These are phyloP conservation scores for Spilogale gracilis DNA, from an alignment of 2,113 vertebrate species.

Conservation along the genomic window DNA sequence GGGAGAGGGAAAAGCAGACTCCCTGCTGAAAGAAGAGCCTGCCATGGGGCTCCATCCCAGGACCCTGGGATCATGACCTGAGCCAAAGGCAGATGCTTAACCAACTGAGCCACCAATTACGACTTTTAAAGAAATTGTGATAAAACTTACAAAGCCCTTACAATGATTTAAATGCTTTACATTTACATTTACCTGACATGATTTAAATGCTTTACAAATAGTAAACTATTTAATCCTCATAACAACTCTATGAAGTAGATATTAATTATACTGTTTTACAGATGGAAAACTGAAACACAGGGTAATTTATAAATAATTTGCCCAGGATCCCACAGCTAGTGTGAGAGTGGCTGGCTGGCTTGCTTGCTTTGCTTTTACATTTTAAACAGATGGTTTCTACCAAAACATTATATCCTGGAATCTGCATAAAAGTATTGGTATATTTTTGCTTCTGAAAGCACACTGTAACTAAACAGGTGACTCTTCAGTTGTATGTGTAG, in stretches of 20 bases:
- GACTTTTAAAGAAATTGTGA: not conserved
- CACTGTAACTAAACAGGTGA: not conserved
- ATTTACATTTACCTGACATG: not conserved
- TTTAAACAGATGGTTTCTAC: not conserved
- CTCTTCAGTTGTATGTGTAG: not conserved
- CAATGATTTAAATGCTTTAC: not conserved
- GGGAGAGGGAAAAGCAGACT: too few relatives aligned
- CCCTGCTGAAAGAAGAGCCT: too few relatives aligned
- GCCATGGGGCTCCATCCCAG: too few relatives aligned
- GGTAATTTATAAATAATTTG: not conserved
- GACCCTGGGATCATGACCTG: too few relatives aligned
- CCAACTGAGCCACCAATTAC: not conserved
- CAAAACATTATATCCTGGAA: not conserved
- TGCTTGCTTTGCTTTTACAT: not conserved
- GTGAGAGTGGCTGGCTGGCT: not conserved
- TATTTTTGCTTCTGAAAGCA: constrained; percentile 19
- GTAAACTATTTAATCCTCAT: not conserved
- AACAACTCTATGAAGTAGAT: not conserved
- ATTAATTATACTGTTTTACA: not conserved
- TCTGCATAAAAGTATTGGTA: not conserved
- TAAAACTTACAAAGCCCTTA: not conserved
- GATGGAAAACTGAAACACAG: not conserved
- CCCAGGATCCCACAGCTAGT: not conserved
- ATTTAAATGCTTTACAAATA: not conserved
- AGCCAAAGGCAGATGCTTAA: too few relatives aligned